These are phyloP conservation scores for Baryphthengus martii DNA, from an alignment of 2,113 vertebrate species.

Conservation along the genomic window DNA sequence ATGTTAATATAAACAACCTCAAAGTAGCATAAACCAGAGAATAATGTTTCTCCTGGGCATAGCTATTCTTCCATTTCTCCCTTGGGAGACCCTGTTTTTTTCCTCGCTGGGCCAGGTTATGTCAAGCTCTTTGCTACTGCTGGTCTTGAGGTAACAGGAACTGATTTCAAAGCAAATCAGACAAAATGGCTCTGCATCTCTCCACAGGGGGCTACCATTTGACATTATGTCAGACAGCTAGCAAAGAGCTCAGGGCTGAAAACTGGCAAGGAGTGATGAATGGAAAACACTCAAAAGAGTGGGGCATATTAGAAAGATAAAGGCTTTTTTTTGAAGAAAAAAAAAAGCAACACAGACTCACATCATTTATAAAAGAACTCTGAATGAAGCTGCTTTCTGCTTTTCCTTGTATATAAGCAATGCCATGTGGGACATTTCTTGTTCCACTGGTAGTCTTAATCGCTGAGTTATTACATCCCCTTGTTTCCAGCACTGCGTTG, in stretches of 20 bases:
- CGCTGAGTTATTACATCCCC: background rate
- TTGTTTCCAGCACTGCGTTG: background rate
- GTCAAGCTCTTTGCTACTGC: background rate
- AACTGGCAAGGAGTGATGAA: background rate
- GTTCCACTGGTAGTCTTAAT: background rate
- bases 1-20: background rate
- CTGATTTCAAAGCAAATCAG: background rate
- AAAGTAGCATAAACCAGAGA: constrained; percentile 12
- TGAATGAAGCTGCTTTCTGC: background rate
- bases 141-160: background rate
- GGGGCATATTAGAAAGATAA: background rate
- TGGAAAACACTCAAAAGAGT: background rate
- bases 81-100: background rate
- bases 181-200: background rate
- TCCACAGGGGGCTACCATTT: background rate
- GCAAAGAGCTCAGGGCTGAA: background rate
- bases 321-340: background rate
- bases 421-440: background rate
- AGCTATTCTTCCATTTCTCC: background rate
- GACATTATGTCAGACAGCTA: background rate
- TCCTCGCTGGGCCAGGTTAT: background rate
- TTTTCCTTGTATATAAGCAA: background rate
- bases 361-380: background rate
- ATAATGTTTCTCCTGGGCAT: background rate
- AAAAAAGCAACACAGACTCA: background rate